Percentiles rank a stretch among this genome's conserved stretches.
These are phyloP conservation scores for Carcharodon carcharias DNA, from an alignment of 2,797 vertebrate genomes.

Conservation along the genomic window DNA sequence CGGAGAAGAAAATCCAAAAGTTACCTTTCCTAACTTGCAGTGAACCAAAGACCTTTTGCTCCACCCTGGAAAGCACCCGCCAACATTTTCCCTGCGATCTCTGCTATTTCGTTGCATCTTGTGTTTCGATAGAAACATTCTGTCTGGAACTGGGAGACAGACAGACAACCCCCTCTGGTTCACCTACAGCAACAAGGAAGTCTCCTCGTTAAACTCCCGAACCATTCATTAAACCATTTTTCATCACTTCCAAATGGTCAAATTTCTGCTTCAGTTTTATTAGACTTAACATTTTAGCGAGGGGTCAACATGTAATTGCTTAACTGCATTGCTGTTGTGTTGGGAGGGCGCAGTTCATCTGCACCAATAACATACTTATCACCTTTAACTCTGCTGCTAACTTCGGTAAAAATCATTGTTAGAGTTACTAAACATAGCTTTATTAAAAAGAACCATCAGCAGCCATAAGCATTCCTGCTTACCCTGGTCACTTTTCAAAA, in stretches of 20 bases:
- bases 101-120: background rate
- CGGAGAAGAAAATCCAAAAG: background rate
- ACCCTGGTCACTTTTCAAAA: background rate
- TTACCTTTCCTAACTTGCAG: background rate
- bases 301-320: background rate
- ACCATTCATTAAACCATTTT: background rate
- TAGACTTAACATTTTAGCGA: background rate
- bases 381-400: background rate
- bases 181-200: background rate
- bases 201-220: background rate
- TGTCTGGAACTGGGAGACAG: background rate
- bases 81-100: background rate
- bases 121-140: background rate
- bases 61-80: background rate
- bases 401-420: background rate
- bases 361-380: background rate
- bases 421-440: background rate
- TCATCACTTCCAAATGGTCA: background rate
- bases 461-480: background rate
- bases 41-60: background rate
- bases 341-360: background rate
- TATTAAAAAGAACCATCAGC: background rate
- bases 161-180: background rate
- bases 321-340: background rate
- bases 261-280: background rate